Evolutionary conservation across 2,888 invertebrate genomes (phyloP).

Genomic region (Brachynemurus nebulosus): DNA sequence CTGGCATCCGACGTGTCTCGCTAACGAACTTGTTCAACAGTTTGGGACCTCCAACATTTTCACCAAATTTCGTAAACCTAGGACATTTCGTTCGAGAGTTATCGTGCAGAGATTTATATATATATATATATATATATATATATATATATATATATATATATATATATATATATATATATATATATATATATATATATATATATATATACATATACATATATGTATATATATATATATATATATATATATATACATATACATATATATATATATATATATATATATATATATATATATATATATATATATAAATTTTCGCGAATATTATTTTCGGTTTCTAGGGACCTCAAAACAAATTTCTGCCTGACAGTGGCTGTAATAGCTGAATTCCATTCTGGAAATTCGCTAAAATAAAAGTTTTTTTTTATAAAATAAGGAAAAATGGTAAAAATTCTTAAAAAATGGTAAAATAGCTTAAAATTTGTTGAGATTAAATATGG

Average conservation of each 20-base stretch:
- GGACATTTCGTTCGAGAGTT: not conserved
- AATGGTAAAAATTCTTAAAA: too few species aligned
- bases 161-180: not conserved
- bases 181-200: not conserved
- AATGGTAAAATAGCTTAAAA: too few species aligned
- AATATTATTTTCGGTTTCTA: too few species aligned
- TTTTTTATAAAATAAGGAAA: too few species aligned
- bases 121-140: not conserved
- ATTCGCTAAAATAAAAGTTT: too few species aligned
- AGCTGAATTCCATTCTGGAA: too few species aligned
- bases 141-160: not conserved
- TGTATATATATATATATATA: constrained; percentile 4
- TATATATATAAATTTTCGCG: not conserved
- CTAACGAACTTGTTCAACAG: too few species aligned
- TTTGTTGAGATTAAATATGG: too few species aligned
- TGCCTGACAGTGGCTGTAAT: too few species aligned
- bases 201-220: not conserved
- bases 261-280: constrained; percentile 1
- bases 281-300: not conserved
- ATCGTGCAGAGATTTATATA: not conserved
- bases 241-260: constrained; percentile 1
- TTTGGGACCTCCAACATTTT: too few species aligned
- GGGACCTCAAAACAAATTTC: too few species aligned
- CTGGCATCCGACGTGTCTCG: too few species aligned
- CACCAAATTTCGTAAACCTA: not conserved